Evolutionary conservation across 2,888 invertebrate species (phyloP), one percentile per base, ranked within the genome.

Genomic region (Lochmaea crataegi): DNA sequence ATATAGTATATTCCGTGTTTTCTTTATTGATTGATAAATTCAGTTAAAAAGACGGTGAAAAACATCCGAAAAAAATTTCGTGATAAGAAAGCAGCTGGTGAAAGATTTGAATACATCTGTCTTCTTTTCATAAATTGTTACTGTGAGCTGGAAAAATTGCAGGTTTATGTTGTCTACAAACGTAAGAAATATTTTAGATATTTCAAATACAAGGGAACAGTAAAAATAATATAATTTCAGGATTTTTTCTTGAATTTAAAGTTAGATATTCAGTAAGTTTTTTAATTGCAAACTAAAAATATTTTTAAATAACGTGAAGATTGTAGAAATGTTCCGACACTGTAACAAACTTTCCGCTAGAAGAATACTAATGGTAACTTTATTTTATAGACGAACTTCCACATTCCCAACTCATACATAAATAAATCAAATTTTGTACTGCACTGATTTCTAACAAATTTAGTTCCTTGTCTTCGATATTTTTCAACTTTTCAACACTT

Each of bases 291-390:
- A 26, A 5, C 26, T 26, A 2, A 26, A 26, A 26, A 26, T 26
- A 0, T 5, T 5, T 26, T 26, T 4, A 26, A 26, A 5, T 26
- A 26, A 26, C 2, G 26, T 26, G 2, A 26, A 26, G 2, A 7
- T 7, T 32, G 18, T 56, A 16, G 18, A 56, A 56, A 11, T 56
- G 12, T 45, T 14, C 42, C 42, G 4, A 4, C 42, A 12, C 42
- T 45, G 42, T 45, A 12, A 45, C 10, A 45, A 45, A 45, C 12
- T 12, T 45, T 12, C 38, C 53, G 38, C 16, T 26, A 22, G 65
- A 65, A 53, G 53, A 65, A 65, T 65, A 53, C 65, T 65, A 53
- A 53, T 65, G 53, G 53, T 56, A 56, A 53, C 51, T 18, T 32
- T 16, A 26, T 65, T 56, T 57, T 32, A 66, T 56, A 32, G 41